Evolutionary conservation across 2,113 vertebrate genomes (phyloP).

Genomic region (Sarotherodon lohbergeri): DNA sequence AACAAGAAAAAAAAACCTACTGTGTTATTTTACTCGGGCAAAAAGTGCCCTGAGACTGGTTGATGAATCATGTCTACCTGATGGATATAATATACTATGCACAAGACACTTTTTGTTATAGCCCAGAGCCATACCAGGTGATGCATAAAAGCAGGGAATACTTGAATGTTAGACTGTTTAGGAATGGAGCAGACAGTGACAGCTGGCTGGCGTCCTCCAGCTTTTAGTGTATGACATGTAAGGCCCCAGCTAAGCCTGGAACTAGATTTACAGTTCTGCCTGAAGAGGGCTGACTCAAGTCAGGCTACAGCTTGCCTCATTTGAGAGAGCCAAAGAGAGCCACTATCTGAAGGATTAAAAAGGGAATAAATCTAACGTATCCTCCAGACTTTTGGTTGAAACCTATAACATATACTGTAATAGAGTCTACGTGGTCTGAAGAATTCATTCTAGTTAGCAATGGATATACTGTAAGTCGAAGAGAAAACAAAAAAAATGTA

Average conservation of each 20-base stretch:
- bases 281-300: slow-evolving; percentile 3
- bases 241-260: slow-evolving; percentile 36
- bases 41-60: not conserved
- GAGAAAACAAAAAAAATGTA: not conserved
- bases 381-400: not conserved
- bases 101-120: slow-evolving; percentile 7
- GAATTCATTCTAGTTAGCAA: not conserved
- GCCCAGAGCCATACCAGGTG: not conserved
- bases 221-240: slow-evolving; percentile 36
- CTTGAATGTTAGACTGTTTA: slow-evolving; percentile 10
- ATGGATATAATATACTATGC: not conserved
- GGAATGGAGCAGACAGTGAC: slow-evolving; percentile 33
- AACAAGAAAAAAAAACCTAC: not conserved
- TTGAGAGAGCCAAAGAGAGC: slow-evolving; percentile 10
- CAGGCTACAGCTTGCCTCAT: slow-evolving; percentile 24
- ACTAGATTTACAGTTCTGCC: slow-evolving; percentile 39
- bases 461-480: not conserved
- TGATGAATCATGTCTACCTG: not conserved
- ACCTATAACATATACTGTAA: not conserved
- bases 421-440: not conserved
- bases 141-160: slow-evolving; percentile 24
- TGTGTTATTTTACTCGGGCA: not conserved
- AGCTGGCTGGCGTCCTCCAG: slow-evolving; percentile 36
- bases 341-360: not conserved
- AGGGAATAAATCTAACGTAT: not conserved